Evolutionary conservation across 1,140 invertebrate species (phyloP), one percentile per base, ranked within the genome.

Genomic region (Temnothorax longispinosus): DNA sequence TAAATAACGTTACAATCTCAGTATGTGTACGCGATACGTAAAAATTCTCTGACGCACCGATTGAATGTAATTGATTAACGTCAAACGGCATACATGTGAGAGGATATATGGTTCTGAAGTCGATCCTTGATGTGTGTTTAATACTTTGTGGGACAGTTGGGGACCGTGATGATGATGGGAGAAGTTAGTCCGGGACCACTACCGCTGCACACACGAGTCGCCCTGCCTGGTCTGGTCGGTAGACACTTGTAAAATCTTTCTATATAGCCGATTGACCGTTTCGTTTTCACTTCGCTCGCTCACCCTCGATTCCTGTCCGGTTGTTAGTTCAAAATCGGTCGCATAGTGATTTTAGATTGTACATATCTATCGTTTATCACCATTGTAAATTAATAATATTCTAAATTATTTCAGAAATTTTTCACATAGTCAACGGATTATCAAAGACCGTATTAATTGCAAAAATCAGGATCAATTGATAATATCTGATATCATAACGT

Each of bases 141-240:
- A 92, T 94, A 93, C 91, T 94, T 94, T 93, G 89, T 93, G 94
- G 91, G 91, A 90, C 93, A 94, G 93, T 91, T 94, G 91, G 94
- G 87, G 92, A 94, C 94, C 91, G 92, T 93, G 92, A 91, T 89
- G 92, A 91, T 89, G 90, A 92, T 92, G 91, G 92, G 93, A 94
- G 94, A 94, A 90, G 90, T 94, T 94, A 93, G 90, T 94, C 93
- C 89, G 91, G 93, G 93, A 94, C 91, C 90, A 93, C 91, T 94
- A 92, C 93, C 92, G 87, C 92, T 94, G 87, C 93, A 94, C 88
- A 94, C 93, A 92, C 91, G 92, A 86, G 93, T 94, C 93, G 92
- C 92, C 89, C 92, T 94, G 88, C 93, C 93, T 92, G 93, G 93
- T 94, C 93, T 93, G 91, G 90, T 94, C 89, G 93, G 93, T 87